A percentile compares a stretch with the other conserved stretches of the same genome.
Conservation (phyloP, 2,797 vertebrate species). For the Threskiornis aethiopicus region DNA sequence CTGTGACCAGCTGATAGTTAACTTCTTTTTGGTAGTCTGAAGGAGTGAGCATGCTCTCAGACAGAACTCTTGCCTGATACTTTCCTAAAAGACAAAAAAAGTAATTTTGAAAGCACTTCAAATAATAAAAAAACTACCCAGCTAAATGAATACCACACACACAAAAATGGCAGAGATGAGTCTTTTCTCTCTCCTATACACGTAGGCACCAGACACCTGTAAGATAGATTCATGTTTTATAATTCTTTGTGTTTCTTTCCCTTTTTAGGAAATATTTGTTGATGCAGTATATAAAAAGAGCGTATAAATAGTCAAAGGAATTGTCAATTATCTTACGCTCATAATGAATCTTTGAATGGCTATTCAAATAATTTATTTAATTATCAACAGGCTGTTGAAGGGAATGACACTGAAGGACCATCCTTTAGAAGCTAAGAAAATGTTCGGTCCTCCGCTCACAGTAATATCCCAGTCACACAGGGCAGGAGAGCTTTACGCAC, state of each 20-base stretch:
- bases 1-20: slow-evolving; percentile 86
- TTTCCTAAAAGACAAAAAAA: slow-evolving; percentile 81
- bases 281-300: not conserved
- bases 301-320: not conserved
- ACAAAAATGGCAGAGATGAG: not conserved
- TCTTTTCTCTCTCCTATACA: not conserved
- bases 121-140: not conserved
- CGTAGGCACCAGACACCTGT: not conserved
- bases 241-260: not conserved
- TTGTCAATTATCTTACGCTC: not conserved
- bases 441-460: not conserved
- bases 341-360: not conserved
- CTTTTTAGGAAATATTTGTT: not conserved
- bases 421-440: not conserved
- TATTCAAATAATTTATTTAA: not conserved
- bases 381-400: not conserved
- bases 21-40: slow-evolving; percentile 90
- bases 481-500: not conserved
- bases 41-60: slow-evolving; percentile 89
- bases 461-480: not conserved
- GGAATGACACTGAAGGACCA: not conserved
- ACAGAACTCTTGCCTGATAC: slow-evolving; percentile 91
- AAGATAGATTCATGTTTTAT: not conserved
- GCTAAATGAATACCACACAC: not conserved
- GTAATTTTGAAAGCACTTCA: not conserved